Evolutionary conservation across 2,113 vertebrate genomes (phyloP).

Genomic region (Lophius piscatorius): DNA sequence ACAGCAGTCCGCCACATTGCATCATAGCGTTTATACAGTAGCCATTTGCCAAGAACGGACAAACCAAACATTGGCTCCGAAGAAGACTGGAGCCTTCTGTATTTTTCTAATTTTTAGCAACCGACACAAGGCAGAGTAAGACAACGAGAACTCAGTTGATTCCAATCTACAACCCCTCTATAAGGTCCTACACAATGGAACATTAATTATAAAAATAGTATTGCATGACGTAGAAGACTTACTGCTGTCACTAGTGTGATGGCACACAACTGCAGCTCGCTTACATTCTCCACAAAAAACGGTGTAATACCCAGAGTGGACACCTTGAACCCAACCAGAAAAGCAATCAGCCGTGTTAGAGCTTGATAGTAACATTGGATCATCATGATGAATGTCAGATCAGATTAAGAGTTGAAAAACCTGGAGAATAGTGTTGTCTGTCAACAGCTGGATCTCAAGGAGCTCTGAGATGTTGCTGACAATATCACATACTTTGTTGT

Average conservation of each 20-base stretch:
- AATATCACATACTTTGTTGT: conserved; percentile 96
- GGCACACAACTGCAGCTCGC: conserved; percentile 93
- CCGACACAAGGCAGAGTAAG: too few species aligned
- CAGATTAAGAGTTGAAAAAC: conserved; percentile 63
- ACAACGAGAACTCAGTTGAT: too few species aligned
- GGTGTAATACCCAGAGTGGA: conserved; percentile 98
- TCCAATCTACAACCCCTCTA: too few species aligned
- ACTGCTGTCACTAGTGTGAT: conserved; percentile 98
- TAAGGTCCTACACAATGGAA: too few species aligned
- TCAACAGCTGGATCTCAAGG: conserved; percentile 95
- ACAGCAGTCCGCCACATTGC: too few species aligned
- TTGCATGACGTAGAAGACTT: conserved; percentile 66
- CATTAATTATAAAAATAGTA: not conserved
- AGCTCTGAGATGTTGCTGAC: conserved; percentile 93
- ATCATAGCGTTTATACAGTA: too few species aligned
- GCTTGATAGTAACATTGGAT: not conserved
- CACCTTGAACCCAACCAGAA: conserved; percentile 77
- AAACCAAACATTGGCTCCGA: too few species aligned
- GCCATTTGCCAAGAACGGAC: too few species aligned
- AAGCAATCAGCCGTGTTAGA: conserved; percentile 5
- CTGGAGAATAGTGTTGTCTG: conserved; percentile 98
- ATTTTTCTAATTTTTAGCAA: too few species aligned
- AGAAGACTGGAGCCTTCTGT: too few species aligned
- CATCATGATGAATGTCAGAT: not conserved
- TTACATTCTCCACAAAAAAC: conserved; percentile 99